Evolutionary conservation across 2,888 invertebrate species (phyloP).

Genomic region (Melanophora roralis): DNA sequence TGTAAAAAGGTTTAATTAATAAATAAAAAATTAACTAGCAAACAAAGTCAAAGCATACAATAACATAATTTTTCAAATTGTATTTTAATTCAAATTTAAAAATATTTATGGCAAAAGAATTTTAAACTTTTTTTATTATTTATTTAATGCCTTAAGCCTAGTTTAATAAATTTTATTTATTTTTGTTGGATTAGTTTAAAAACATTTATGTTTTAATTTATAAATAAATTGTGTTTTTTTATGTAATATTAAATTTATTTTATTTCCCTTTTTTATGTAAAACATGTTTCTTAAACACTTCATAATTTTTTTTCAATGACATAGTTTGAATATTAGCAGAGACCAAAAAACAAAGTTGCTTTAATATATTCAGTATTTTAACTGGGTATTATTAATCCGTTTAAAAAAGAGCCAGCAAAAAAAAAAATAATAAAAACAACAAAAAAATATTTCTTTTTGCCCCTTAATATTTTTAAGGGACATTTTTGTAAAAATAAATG

Average conservation of each 20-base stretch:
- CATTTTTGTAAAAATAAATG: no score
- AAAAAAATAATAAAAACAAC: background rate
- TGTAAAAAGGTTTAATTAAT: background rate
- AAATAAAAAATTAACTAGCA: constrained; percentile 39
- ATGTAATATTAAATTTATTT: constrained; percentile 1
- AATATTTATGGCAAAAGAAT: constrained; percentile 39
- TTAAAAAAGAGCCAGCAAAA: no score
- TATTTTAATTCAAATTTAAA: constrained; percentile 14
- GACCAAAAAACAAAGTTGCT: background rate
- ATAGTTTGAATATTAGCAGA: constrained; percentile 13
- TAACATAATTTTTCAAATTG: background rate
- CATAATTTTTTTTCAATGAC: constrained; percentile 41
- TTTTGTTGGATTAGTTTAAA: constrained; percentile 46
- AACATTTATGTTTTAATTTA: constrained; percentile 49
- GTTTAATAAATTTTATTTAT: constrained; percentile 33
- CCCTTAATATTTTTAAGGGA: no score
- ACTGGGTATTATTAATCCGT: background rate
- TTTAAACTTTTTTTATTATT: constrained; percentile 6
- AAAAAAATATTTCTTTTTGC: background rate
- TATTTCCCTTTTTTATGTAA: constrained; percentile 14
- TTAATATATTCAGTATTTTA: background rate
- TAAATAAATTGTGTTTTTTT: background rate
- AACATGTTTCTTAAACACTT: constrained; percentile 57
- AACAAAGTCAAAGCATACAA: constrained; percentile 9
- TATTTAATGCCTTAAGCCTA: constrained; percentile 13